phyloP scores from a whole-genome alignment of 2,888 invertebrate genomes.

The Tanytarsus gracilentus region DNA sequence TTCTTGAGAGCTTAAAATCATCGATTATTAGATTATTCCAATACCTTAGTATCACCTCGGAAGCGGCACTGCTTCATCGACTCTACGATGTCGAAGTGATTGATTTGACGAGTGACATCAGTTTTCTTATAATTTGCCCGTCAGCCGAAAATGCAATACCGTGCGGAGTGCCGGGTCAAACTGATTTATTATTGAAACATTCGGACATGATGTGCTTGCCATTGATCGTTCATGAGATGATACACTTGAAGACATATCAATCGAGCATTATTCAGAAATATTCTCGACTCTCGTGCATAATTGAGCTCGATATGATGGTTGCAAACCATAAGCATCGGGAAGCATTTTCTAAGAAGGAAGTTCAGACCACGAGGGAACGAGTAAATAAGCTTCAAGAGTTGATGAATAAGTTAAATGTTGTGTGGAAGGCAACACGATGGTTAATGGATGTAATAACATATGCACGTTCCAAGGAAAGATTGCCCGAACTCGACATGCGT shows the following conservation, averaged over 20 bases:
- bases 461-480: conserved; percentile 67
- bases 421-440: conserved; percentile 95
- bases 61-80: conserved; percentile 64
- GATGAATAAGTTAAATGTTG: conserved; percentile 72
- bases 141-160: conserved; percentile 70
- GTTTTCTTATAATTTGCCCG: conserved; percentile 85
- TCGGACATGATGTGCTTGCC: conserved; percentile 82
- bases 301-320: conserved; percentile 84
- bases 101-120: conserved; percentile 82
- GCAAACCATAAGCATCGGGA: conserved; percentile 90
- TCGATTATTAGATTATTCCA: conserved; percentile 66
- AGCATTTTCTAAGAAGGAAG: conserved; percentile 85
- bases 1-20: conserved; percentile 65
- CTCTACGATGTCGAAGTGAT: conserved; percentile 90
- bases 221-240: conserved; percentile 89
- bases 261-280: conserved; percentile 82
- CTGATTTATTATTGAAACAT: conserved; percentile 73
- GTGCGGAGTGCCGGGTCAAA: conserved; percentile 80
- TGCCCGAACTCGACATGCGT: conserved; percentile 40
- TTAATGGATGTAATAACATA: conserved; percentile 91
- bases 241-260: conserved; percentile 91
- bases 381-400: conserved; percentile 73
- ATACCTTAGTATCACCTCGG: conserved; percentile 67
- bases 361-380: conserved; percentile 76
- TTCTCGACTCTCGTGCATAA: conserved; percentile 81